Evolutionary conservation across 2,797 vertebrate species (phyloP).

Genomic region (Valencia hispanica): DNA sequence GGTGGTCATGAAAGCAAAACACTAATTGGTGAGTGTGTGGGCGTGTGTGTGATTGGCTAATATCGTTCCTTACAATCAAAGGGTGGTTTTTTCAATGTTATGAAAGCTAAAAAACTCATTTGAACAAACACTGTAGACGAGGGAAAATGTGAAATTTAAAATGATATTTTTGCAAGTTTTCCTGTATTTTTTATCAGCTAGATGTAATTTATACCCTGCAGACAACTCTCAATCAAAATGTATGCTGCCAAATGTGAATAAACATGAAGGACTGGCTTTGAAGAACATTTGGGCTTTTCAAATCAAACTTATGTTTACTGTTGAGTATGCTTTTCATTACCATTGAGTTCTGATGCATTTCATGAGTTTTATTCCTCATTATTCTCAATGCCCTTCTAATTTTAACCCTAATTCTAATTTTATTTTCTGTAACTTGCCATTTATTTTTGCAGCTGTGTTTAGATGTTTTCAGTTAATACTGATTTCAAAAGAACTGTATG

Average conservation of each 20-base stretch:
- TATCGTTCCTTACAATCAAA: background rate
- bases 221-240: background rate
- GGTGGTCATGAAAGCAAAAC: slow-evolving; percentile 68
- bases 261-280: background rate
- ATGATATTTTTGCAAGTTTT: background rate
- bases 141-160: background rate
- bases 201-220: background rate
- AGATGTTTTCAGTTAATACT: background rate
- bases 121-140: background rate
- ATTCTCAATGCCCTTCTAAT: background rate
- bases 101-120: background rate
- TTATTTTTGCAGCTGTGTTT: background rate
- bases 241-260: background rate
- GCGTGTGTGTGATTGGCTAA: slow-evolving; percentile 8
- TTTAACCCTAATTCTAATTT: too few relatives aligned
- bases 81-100: background rate
- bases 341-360: background rate
- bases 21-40: slow-evolving; percentile 21
- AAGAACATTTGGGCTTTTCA: background rate
- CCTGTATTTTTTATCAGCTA: background rate
- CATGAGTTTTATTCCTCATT: background rate
- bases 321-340: background rate
- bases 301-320: background rate
- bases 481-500: too few relatives aligned
- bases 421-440: background rate